Conservation (phyloP, 2,888 invertebrate species). For the Hydraecia micacea region DNA sequence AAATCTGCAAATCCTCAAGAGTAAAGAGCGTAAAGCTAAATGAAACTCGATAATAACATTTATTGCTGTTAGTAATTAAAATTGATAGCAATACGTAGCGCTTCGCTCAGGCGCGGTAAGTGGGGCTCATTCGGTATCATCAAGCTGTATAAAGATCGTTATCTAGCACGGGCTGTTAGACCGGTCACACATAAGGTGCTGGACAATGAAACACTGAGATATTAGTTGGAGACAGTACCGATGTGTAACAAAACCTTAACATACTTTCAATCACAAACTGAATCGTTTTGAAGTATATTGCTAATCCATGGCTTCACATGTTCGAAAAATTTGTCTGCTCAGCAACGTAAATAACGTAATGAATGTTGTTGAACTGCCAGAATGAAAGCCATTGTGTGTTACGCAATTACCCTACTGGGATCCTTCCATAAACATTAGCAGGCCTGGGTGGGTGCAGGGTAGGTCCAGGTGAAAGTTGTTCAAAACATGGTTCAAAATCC, state of each 20-base stretch:
- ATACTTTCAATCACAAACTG: too few relatives aligned
- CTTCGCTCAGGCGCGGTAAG: slow-evolving; percentile 52
- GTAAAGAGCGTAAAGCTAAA: slow-evolving; percentile 58
- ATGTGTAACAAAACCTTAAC: too few relatives aligned
- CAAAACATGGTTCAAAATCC: background rate
- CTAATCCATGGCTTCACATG: too few relatives aligned
- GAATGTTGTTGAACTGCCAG: too few relatives aligned
- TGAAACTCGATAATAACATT: slow-evolving; percentile 59
- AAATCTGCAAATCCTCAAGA: slow-evolving; percentile 14
- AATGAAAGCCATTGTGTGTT: too few relatives aligned
- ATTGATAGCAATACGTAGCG: slow-evolving; percentile 40
- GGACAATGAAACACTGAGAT: background rate
- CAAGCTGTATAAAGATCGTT: slow-evolving; percentile 27
- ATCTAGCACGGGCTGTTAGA: slow-evolving; percentile 39
- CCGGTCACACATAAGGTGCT: background rate
- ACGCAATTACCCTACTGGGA: background rate
- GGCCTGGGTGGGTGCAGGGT: background rate
- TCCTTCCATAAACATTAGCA: background rate
- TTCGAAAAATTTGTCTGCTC: too few relatives aligned
- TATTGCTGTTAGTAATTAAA: slow-evolving; percentile 42
- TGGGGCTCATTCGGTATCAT: slow-evolving; percentile 42
- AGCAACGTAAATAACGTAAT: too few relatives aligned
- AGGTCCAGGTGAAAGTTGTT: background rate
- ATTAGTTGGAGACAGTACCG: background rate
- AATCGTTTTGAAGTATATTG: too few relatives aligned